Conservation (phyloP, 2,113 vertebrate genomes). For the Sander lucioperca region DNA sequence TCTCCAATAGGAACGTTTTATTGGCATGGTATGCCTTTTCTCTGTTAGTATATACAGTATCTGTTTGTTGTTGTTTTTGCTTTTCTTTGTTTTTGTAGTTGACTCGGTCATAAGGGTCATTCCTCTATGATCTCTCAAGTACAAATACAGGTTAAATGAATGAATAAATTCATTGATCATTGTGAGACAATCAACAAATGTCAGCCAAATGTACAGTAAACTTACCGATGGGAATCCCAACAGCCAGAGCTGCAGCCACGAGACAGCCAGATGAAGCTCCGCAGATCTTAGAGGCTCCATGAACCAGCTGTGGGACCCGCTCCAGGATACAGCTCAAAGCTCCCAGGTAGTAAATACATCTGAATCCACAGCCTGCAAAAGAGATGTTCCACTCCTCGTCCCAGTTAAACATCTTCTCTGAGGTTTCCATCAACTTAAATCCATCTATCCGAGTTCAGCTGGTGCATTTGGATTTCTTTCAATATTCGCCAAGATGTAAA, state of each 20-base stretch:
- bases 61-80: too few relatives aligned
- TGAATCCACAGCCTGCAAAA: slow-evolving; percentile 91
- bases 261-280: slow-evolving; percentile 90
- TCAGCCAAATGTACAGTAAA: neutral
- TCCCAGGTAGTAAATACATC: slow-evolving; percentile 90
- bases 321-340: slow-evolving; percentile 87
- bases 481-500: neutral
- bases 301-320: slow-evolving; percentile 83
- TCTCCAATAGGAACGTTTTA: too few relatives aligned
- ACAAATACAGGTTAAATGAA: too few relatives aligned
- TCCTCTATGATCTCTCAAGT: too few relatives aligned
- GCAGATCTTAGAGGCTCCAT: slow-evolving; percentile 83
- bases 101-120: too few relatives aligned
- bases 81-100: too few relatives aligned
- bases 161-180: neutral
- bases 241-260: slow-evolving; percentile 80
- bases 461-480: neutral
- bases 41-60: too few relatives aligned
- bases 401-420: slow-evolving; percentile 73
- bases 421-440: slow-evolving; percentile 4
- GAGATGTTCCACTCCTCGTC: slow-evolving; percentile 89
- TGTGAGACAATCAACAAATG: neutral
- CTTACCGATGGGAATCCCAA: slow-evolving; percentile 87
- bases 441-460: neutral
- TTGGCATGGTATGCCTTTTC: too few relatives aligned